These are phyloP conservation scores for Thunnus albacares DNA, from an alignment of 2,797 vertebrate species.

Conservation along the genomic window DNA sequence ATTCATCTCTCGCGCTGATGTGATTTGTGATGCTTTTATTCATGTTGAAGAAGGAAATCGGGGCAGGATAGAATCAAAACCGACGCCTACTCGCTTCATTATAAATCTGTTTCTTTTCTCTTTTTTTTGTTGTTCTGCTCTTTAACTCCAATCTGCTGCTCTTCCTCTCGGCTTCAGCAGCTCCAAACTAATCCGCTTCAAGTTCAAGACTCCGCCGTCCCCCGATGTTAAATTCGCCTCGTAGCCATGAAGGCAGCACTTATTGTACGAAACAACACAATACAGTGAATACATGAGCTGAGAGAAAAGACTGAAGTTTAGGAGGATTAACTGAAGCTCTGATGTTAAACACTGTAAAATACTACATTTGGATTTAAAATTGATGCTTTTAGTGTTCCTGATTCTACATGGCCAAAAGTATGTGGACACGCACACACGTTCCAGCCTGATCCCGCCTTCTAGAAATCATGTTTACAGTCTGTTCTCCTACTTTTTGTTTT, in stretches of 20 bases:
- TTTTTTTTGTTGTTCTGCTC: conserved; percentile 44
- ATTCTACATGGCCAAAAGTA: neutral
- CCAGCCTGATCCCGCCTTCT: too few relatives aligned
- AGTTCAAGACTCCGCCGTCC: conserved; percentile 23
- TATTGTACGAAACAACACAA: conserved; percentile 17
- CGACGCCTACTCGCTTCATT: conserved; percentile 68
- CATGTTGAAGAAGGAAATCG: conserved; percentile 54
- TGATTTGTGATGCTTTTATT: conserved; percentile 71
- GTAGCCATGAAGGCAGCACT: neutral
- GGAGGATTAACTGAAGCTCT: conserved; percentile 17
- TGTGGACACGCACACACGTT: too few relatives aligned
- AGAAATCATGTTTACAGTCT: too few relatives aligned
- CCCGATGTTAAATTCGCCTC: conserved; percentile 34
- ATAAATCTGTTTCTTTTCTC: conserved; percentile 46
- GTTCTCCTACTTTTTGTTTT: too few relatives aligned
- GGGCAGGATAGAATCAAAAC: conserved; percentile 57
- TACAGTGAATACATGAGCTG: conserved; percentile 7
- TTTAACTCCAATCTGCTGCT: conserved; percentile 59
- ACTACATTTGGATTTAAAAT: neutral
- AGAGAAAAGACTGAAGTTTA: neutral
- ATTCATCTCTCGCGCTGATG: conserved; percentile 63
- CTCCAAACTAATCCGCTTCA: conserved; percentile 46
- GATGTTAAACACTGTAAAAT: neutral
- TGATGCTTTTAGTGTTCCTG: neutral
- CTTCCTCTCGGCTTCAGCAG: conserved; percentile 35